These are phyloP conservation scores for Pseudorectes ferrugineus DNA, from an alignment of 2,113 vertebrate genomes.

Conservation along the genomic window DNA sequence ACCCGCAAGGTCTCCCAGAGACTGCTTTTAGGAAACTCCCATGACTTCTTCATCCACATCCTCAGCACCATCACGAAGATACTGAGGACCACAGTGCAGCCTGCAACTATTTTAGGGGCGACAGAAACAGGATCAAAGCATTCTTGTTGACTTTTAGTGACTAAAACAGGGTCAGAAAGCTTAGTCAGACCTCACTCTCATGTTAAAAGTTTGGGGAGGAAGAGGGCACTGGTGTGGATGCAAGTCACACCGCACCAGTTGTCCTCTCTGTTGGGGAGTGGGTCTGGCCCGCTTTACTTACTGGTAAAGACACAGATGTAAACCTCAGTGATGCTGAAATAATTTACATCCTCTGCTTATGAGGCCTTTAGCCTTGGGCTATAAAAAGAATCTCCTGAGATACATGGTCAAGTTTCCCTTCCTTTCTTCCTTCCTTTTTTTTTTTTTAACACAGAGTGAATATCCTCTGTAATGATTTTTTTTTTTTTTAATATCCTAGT, in stretches of 20 bases:
- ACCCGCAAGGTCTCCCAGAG: not conserved
- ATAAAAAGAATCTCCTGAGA: not conserved
- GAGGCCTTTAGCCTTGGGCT: not conserved
- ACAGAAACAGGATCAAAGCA: not conserved
- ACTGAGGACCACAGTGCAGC: not conserved
- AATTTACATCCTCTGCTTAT: not conserved
- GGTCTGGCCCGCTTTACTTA: not conserved
- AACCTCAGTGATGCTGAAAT: not conserved
- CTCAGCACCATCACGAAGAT: not conserved
- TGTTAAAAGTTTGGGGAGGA: not conserved
- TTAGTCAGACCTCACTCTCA: fast-evolving
- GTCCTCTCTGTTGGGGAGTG: not conserved
- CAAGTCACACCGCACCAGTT: not conserved
- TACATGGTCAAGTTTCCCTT: not conserved
- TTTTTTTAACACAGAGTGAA: slow-evolving; percentile 4
- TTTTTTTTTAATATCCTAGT: slow-evolving; percentile 39
- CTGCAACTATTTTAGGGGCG: fast-evolving
- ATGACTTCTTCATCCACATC: fast-evolving
- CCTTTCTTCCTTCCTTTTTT: not conserved
- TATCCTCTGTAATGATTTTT: not conserved
- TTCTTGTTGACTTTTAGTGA: not conserved
- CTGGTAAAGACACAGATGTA: not conserved
- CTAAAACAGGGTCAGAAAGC: not conserved
- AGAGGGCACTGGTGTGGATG: not conserved
- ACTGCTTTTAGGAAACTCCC: not conserved